phyloP scores from a whole-genome alignment of 2,888 invertebrate genomes.

The Mesorhabditis belari region DNA sequence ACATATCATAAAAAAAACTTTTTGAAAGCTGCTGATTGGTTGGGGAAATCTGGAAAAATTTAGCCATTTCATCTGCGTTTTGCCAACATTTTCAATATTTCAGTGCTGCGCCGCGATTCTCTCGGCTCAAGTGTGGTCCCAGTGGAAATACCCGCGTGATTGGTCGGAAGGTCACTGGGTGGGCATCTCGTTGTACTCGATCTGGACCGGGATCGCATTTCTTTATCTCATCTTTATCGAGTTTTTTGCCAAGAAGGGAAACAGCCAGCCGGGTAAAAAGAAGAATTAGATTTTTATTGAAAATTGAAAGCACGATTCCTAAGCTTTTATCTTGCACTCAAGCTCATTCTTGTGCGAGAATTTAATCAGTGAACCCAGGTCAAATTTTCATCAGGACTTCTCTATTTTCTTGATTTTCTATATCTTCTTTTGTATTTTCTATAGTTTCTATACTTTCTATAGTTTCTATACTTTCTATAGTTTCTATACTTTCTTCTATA shows the following conservation, averaged over 20 bases:
- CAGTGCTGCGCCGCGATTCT: conserved; percentile 46
- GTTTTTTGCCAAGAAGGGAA: conserved; percentile 40
- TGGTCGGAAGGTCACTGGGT: conserved; percentile 51
- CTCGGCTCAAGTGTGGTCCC: conserved; percentile 50
- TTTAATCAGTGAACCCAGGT: no score
- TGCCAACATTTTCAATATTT: conserved; percentile 29
- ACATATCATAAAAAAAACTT: conserved; percentile 5
- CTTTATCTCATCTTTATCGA: conserved; percentile 30
- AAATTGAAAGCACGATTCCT: no score
- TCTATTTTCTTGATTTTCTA: no score
- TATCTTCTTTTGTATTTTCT: no score
- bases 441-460: no score
- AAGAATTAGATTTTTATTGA: neutral
- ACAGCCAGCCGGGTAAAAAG: conserved; percentile 39
- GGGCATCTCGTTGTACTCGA: conserved; percentile 47
- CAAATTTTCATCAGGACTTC: no score
- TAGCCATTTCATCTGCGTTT: conserved; percentile 36
- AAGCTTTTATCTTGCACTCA: no score
- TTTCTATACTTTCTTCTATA: no score
- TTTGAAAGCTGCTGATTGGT: conserved; percentile 45
- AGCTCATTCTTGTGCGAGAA: no score
- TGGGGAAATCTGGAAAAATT: conserved; percentile 51
- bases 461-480: no score
- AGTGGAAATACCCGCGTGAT: conserved; percentile 36
- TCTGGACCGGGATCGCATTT: conserved; percentile 45